Conservation (phyloP, 2,113 vertebrate genomes). For the Orientallactaga bullata region DNA sequence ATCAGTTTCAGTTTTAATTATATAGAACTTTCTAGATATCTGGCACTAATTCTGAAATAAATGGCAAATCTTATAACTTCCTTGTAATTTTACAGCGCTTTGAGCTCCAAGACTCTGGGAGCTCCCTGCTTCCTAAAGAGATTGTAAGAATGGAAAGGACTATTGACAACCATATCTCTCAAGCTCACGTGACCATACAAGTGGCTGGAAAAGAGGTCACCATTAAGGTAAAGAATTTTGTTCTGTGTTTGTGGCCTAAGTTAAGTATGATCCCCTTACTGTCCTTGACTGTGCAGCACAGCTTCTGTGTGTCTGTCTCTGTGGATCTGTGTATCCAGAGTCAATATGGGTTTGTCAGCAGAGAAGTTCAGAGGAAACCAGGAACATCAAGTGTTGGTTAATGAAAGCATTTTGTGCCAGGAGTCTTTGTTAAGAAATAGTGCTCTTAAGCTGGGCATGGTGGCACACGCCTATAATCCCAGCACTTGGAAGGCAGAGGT, state of each 20-base stretch:
- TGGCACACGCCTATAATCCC: too few relatives aligned
- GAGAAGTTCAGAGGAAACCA: not conserved
- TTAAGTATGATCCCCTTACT: not conserved
- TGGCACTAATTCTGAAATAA: constrained; percentile 21
- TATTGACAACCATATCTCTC: constrained; percentile 72
- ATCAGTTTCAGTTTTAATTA: constrained; percentile 54
- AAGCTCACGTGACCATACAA: constrained; percentile 90
- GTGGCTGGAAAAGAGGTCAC: constrained; percentile 89
- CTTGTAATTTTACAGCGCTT: constrained; percentile 90
- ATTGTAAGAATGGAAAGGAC: constrained; percentile 86
- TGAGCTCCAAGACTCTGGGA: constrained; percentile 90
- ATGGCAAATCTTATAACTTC: constrained; percentile 35
- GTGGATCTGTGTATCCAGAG: not conserved
- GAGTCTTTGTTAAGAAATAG: constrained; percentile 24
- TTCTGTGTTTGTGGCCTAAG: constrained; percentile 28
- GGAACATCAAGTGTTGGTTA: not conserved
- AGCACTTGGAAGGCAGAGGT: too few relatives aligned
- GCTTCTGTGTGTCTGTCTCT: not conserved
- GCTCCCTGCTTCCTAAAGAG: constrained; percentile 79
- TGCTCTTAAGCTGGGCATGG: constrained; percentile 34
- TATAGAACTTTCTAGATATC: not conserved
- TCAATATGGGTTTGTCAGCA: too few relatives aligned
- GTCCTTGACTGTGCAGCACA: not conserved
- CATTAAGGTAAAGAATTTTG: constrained; percentile 89
- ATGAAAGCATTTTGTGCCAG: constrained; percentile 8